Evolutionary conservation across 2,113 vertebrate genomes (phyloP).

Genomic region (Nibea coibor): DNA sequence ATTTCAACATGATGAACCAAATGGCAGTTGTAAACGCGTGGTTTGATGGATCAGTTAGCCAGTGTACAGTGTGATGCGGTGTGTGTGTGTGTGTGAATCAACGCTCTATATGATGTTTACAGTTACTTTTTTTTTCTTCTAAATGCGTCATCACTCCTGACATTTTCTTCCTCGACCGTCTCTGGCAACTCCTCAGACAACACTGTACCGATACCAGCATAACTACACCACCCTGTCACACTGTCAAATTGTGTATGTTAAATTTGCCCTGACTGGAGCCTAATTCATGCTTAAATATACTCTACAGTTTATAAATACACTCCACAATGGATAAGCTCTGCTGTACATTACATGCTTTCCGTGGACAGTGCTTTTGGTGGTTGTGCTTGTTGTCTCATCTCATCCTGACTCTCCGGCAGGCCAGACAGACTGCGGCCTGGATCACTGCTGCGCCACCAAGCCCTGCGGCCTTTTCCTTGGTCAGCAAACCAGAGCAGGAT

Average conservation of each 20-base stretch:
- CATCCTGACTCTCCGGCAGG: slow-evolving; percentile 44
- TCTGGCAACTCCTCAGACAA: slow-evolving; percentile 41
- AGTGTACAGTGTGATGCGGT: neutral
- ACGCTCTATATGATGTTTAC: too few relatives aligned
- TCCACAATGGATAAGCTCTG: slow-evolving; percentile 8
- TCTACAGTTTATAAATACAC: slow-evolving; percentile 53
- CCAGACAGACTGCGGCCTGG: slow-evolving; percentile 65
- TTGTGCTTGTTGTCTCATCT: slow-evolving; percentile 50
- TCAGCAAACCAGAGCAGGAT: slow-evolving; percentile 65
- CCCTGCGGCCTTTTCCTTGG: slow-evolving; percentile 61
- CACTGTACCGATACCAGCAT: slow-evolving; percentile 27
- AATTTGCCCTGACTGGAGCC: slow-evolving; percentile 31
- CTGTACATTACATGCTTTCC: slow-evolving; percentile 37
- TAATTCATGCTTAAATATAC: slow-evolving; percentile 56
- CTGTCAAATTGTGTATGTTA: slow-evolving; percentile 53
- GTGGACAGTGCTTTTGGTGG: slow-evolving; percentile 36
- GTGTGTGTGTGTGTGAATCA: neutral
- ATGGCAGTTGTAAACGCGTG: slow-evolving; percentile 19
- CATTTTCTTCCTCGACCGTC: neutral
- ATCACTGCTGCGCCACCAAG: slow-evolving; percentile 49
- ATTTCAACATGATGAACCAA: slow-evolving; percentile 56
- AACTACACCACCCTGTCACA: slow-evolving; percentile 50
- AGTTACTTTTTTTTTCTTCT: neutral
- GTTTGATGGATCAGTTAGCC: slow-evolving; percentile 35
- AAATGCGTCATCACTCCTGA: neutral